Percentiles rank a stretch among this genome's conserved stretches.
These are phyloP conservation scores for Cephalotes varians DNA, from an alignment of 2,888 invertebrate genomes.

Conservation along the genomic window DNA sequence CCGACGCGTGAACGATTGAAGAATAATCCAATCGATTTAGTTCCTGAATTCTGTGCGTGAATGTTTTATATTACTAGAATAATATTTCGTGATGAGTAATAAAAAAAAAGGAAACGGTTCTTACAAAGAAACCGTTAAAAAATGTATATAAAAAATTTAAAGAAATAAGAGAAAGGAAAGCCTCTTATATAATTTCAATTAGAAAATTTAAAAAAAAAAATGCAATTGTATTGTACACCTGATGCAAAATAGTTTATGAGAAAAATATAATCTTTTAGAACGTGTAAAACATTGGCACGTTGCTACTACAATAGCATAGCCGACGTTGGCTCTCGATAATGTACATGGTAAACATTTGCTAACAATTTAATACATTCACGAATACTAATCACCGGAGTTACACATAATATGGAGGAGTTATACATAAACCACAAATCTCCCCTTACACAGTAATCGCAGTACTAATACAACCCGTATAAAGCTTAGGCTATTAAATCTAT, in stretches of 20 bases:
- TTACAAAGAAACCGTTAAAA: background rate
- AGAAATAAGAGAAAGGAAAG: background rate
- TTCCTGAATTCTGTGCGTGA: background rate
- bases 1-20: background rate
- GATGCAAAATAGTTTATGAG: background rate
- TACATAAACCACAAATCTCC: conserved; percentile 53
- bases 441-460: conserved; percentile 39
- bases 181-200: background rate
- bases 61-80: background rate
- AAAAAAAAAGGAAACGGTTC: background rate
- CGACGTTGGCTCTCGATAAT: conserved; percentile 12
- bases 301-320: background rate
- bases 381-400: conserved; percentile 41
- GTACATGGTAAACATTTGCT: conserved; percentile 25
- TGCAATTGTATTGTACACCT: background rate
- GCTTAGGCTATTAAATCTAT: conserved; percentile 54
- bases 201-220: background rate
- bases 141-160: background rate
- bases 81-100: background rate
- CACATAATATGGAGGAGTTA: conserved; percentile 39
- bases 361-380: conserved; percentile 47
- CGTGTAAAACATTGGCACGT: background rate
- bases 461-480: conserved; percentile 42
- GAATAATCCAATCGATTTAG: background rate
- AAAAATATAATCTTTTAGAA: conserved; percentile 1